A percentile compares a stretch with the other conserved stretches of the same genome.
phyloP scores from a whole-genome alignment of 1,140 invertebrate genomes.

The Drosophila seguyi region DNA sequence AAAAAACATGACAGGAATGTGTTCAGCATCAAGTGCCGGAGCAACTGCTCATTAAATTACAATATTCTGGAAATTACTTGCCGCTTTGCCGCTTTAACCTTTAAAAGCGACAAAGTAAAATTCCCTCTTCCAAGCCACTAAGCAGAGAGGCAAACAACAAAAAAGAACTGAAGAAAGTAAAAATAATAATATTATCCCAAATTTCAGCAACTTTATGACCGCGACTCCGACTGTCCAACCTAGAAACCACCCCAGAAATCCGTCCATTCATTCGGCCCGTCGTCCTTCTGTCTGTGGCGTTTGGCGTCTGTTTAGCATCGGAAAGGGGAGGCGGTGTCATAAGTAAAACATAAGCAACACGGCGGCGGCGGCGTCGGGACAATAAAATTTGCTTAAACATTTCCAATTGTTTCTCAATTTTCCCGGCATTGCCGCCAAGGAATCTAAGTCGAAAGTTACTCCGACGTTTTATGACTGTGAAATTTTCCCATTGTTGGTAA shows the following conservation, averaged over 20 bases:
- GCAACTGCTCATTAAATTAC: slow-evolving; percentile 46
- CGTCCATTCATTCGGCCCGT: neutral
- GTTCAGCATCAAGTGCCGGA: slow-evolving; percentile 6
- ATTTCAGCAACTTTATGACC: slow-evolving; percentile 54
- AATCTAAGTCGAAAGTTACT: slow-evolving; percentile 54
- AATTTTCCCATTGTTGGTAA: slow-evolving; percentile 82
- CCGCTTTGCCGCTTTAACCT: slow-evolving; percentile 23
- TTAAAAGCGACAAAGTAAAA: slow-evolving; percentile 18
- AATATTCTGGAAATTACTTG: slow-evolving; percentile 39
- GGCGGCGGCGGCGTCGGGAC: slow-evolving; percentile 39
- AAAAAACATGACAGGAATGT: neutral
- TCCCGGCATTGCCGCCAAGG: slow-evolving; percentile 21
- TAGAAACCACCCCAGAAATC: slow-evolving; percentile 29
- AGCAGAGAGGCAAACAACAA: slow-evolving; percentile 29
- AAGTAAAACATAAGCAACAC: slow-evolving; percentile 54
- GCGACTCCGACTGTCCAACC: slow-evolving; percentile 18
- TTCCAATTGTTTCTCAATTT: slow-evolving; percentile 76
- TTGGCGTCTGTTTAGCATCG: slow-evolving; percentile 30
- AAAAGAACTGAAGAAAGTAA: slow-evolving; percentile 36
- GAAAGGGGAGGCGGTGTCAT: neutral
- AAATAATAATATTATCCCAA: slow-evolving; percentile 53
- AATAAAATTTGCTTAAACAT: slow-evolving; percentile 77
- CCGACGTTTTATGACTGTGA: slow-evolving; percentile 76
- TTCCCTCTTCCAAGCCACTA: slow-evolving; percentile 40
- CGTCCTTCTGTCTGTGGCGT: slow-evolving; percentile 20